Base-by-base conservation (phyloP, 1,140 invertebrate genomes). In the Pseudoatta argentina region DNA sequence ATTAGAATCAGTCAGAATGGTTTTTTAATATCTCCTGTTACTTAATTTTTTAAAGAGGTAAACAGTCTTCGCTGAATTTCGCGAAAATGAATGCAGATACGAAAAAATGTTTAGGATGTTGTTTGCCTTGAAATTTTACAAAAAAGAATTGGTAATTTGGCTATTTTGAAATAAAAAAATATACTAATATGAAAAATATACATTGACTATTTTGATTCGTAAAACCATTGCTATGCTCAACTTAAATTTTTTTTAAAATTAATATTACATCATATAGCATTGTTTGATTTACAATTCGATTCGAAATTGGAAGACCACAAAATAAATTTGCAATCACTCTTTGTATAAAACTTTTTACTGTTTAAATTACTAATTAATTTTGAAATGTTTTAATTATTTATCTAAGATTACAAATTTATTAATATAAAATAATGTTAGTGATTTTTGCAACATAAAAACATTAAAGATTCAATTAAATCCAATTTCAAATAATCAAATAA, bases 341-440 rank as follows among this genome's bases (percentile, higher is more conserved):
- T 55, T 55, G 39, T 10, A 44, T 44, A 44, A 10, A 44, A 44
- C 8, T 48, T 16, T 24, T 16, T 24, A 44, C 6, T 21, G 6
- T 24, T 48, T 44, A 44, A 48, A 63, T n/a, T 64, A 77, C 61
- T n/a, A 24, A 14, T 16, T 77, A 27, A 77, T 64, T 64, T 39
- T 77, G 39, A 44, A 8, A 44, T 44, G 30, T 18, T 21, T 48
- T 77, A 21, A 77, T 48, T 39, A 16, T 18, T 44, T 14, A 16
- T 24, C 0, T 48, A 44, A 77, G 21, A 27, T 14, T 44, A 48
- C 16, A 44, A 10, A 77, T 77, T 24, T 44, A 61, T 76, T 44
- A 6, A 14, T 34, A 24, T 16, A 1, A 18, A 34, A 66, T n/a
- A 3, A 16, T 27, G n/a, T 59, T 55, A 39, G 10, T 24, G 5